phyloP scores from a whole-genome alignment of 2,888 invertebrate species.

The Kryphioiulus occultus region DNA sequence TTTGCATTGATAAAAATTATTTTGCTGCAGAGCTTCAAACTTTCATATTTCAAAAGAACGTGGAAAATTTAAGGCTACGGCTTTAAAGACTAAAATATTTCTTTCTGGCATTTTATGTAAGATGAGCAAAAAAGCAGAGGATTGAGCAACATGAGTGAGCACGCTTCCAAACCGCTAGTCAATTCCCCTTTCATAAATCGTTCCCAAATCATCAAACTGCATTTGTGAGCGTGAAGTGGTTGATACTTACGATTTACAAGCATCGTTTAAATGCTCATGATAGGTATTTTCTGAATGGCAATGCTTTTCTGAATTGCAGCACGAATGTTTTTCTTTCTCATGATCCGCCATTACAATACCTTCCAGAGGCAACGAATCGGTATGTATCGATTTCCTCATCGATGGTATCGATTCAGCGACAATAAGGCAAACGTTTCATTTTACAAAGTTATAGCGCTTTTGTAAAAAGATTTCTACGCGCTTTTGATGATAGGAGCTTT shows the following conservation, averaged over 20 bases:
- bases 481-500: not conserved
- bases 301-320: constrained; percentile 14
- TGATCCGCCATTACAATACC: not conserved
- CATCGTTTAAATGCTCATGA: constrained; percentile 17
- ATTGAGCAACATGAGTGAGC: not conserved
- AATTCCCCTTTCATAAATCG: not conserved
- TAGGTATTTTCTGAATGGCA: not conserved
- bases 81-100: not conserved
- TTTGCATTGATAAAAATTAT: not conserved
- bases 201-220: not conserved
- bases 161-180: not conserved
- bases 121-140: not conserved
- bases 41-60: not conserved
- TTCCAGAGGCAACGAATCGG: no score
- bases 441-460: not conserved
- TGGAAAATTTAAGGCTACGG: not conserved
- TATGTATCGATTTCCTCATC: no score
- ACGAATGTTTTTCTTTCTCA: not conserved
- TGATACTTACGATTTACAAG: constrained; percentile 18
- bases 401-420: no score
- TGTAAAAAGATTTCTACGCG: not conserved
- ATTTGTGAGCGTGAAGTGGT: not conserved
- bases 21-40: not conserved
- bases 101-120: not conserved
- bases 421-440: not conserved